Evolutionary conservation across 2,113 vertebrate species (phyloP).

Genomic region (Columba janthina): DNA sequence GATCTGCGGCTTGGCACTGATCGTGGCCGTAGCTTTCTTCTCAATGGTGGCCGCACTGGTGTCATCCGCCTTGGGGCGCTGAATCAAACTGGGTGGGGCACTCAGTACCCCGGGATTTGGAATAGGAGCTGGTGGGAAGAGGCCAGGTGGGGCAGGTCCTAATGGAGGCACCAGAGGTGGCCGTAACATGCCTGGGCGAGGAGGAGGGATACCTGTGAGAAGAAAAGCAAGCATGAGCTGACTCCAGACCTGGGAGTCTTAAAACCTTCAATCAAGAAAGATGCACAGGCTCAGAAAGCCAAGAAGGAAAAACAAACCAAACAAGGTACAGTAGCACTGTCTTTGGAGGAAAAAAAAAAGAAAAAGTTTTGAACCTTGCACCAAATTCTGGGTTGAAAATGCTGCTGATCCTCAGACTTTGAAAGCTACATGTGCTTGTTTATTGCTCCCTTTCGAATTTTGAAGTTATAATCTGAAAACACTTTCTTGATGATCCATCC

Average conservation of each 20-base stretch:
- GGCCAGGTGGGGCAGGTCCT: conserved; percentile 83
- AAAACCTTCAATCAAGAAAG: not conserved
- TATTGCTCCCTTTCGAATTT: not conserved
- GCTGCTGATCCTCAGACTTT: not conserved
- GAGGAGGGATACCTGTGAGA: conserved; percentile 89
- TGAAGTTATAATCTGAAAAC: not conserved
- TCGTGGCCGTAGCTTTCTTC: conserved; percentile 89
- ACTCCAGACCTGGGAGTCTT: not conserved
- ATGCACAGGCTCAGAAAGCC: not conserved
- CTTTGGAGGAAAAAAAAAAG: not conserved
- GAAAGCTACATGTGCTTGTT: not conserved
- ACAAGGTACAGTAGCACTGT: not conserved
- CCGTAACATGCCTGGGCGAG: conserved; percentile 88
- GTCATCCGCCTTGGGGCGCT: conserved; percentile 89
- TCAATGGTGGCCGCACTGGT: conserved; percentile 83
- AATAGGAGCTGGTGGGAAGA: conserved; percentile 88
- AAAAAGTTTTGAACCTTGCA: not conserved
- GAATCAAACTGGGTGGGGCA: conserved; percentile 92
- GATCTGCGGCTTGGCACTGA: conserved; percentile 98
- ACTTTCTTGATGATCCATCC: not conserved
- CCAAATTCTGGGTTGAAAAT: not conserved
- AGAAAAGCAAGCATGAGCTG: not conserved
- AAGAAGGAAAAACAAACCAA: not conserved
- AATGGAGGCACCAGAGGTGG: conserved; percentile 83
- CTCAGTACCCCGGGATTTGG: conserved; percentile 91